phyloP scores from a whole-genome alignment of 2,797 vertebrate species.

The Tiaroga cobitis region DNA sequence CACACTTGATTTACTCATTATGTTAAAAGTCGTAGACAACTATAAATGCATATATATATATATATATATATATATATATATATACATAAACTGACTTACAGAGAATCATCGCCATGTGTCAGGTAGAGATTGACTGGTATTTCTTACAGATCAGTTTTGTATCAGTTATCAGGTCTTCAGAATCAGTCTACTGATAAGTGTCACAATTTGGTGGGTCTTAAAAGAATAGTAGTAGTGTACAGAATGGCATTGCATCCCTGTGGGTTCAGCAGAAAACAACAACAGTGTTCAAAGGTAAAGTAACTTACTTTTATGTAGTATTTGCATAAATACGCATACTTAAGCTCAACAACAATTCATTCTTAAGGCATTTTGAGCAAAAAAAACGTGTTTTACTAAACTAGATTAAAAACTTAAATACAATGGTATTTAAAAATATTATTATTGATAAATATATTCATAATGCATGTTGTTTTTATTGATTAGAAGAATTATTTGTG shows the following conservation, averaged over 20 bases:
- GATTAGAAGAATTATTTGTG: not conserved
- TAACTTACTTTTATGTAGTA: conserved; percentile 2
- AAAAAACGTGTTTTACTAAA: not conserved
- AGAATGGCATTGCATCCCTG: not conserved
- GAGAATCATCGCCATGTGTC: not conserved
- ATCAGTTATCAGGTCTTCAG: not conserved
- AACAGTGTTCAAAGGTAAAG: not conserved
- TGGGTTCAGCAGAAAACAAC: not conserved
- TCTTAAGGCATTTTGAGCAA: not conserved
- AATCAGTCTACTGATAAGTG: not conserved
- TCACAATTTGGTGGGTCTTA: not conserved
- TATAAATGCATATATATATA: not conserved
- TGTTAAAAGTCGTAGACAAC: not conserved
- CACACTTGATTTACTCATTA: not conserved
- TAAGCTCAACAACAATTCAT: not conserved
- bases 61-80: no score
- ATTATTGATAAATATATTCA: not conserved
- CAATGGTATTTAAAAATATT: not conserved
- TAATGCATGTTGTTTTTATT: not conserved
- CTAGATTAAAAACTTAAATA: not conserved
- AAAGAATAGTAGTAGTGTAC: not conserved
- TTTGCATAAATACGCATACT: not conserved
- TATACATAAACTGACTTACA: not conserved
- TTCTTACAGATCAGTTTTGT: not conserved
- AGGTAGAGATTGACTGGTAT: not conserved